Evolutionary conservation across 2,888 invertebrate species (phyloP).

Genomic region (Ophion slaviceki): DNA sequence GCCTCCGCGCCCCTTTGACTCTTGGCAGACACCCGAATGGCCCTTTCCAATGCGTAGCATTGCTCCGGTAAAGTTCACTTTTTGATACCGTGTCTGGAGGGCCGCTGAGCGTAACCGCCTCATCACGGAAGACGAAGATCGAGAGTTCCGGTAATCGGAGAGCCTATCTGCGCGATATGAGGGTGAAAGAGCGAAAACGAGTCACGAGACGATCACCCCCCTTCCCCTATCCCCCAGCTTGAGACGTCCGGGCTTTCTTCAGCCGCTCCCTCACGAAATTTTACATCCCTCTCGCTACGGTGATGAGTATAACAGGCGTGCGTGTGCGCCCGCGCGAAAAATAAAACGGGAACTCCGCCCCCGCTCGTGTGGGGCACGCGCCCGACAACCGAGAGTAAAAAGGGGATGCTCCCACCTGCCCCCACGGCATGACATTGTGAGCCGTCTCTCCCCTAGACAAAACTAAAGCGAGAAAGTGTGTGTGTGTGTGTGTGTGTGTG

Average conservation of each 20-base stretch:
- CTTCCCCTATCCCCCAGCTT: constrained; percentile 15
- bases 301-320: constrained; percentile 20
- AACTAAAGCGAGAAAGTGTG: constrained; percentile 70
- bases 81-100: neutral
- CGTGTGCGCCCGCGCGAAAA: constrained; percentile 58
- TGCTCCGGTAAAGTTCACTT: constrained; percentile 6
- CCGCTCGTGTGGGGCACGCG: constrained; percentile 84
- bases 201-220: constrained; percentile 22
- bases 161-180: neutral
- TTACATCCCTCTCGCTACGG: constrained; percentile 32
- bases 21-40: constrained; percentile 15
- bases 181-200: constrained; percentile 29
- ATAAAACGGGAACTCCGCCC: constrained; percentile 77
- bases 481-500: neutral
- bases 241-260: constrained; percentile 47
- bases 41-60: neutral
- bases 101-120: neutral
- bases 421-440: constrained; percentile 76
- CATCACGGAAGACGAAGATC: constrained; percentile 22
- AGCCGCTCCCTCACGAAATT: constrained; percentile 14
- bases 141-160: constrained; percentile 63
- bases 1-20: constrained; percentile 56
- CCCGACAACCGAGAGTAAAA: constrained; percentile 71
- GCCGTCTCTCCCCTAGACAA: constrained; percentile 76
- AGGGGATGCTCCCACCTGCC: constrained; percentile 81